Conservation (phyloP, 2,888 invertebrate genomes). For the Nemoura dubitans region DNA sequence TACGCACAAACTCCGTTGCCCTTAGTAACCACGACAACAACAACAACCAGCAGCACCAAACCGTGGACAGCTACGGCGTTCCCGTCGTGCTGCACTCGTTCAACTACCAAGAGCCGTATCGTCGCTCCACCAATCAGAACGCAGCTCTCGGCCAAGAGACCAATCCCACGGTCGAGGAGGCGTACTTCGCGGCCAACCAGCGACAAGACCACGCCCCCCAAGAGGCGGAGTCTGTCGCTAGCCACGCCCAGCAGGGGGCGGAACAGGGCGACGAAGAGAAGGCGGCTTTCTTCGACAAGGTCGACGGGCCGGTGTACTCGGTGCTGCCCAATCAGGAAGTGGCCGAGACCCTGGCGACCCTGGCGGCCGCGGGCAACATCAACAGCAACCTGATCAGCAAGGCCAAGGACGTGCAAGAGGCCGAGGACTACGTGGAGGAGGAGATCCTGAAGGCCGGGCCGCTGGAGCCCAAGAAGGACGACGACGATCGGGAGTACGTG, state of each 20-base stretch:
- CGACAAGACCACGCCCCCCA: background rate
- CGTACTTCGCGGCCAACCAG: background rate
- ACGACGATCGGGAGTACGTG: constrained; percentile 56
- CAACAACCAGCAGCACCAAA: constrained; percentile 50
- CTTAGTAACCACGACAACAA: no score
- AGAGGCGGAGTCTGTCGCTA: background rate
- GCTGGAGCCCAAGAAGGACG: constrained; percentile 53
- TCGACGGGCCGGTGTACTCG: constrained; percentile 59
- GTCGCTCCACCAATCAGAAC: background rate
- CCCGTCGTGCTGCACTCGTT: constrained; percentile 61
- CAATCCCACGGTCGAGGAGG: background rate
- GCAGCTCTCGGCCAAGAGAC: background rate
- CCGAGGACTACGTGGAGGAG: constrained; percentile 9
- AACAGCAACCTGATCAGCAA: constrained; percentile 57
- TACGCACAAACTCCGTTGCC: no score
- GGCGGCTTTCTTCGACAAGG: background rate
- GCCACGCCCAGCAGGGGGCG: background rate
- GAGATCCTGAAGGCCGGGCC: constrained; percentile 18
- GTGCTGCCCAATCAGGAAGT: constrained; percentile 71
- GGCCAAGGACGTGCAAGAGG: constrained; percentile 23
- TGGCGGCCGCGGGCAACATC: constrained; percentile 67
- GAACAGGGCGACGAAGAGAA: background rate
- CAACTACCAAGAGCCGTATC: constrained; percentile 60
- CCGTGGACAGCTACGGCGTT: constrained; percentile 63
- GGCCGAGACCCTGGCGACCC: constrained; percentile 68